These are phyloP conservation scores for Colletes gigas DNA, from an alignment of 1,140 invertebrate genomes.

Conservation along the genomic window DNA sequence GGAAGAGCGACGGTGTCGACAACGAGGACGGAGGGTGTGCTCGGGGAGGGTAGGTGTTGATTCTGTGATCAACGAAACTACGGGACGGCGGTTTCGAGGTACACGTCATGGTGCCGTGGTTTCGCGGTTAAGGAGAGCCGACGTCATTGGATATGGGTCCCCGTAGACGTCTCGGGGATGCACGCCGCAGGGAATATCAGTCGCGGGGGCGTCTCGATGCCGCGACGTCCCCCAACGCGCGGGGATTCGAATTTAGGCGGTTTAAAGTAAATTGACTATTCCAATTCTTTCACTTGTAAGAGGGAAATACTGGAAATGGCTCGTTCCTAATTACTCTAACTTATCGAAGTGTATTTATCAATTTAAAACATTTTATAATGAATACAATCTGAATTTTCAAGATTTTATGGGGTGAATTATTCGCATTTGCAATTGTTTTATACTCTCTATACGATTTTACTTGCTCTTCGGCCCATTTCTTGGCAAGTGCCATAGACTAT, in stretches of 20 bases:
- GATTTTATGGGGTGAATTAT: too few relatives aligned
- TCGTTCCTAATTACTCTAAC: too few relatives aligned
- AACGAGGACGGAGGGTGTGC: neutral
- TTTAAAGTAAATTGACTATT: neutral
- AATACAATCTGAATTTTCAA: too few relatives aligned
- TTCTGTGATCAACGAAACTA: conserved; percentile 64
- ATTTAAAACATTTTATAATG: too few relatives aligned
- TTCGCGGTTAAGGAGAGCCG: conserved; percentile 59
- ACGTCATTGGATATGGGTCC: conserved; percentile 51
- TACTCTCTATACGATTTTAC: too few relatives aligned
- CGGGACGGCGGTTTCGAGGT: conserved; percentile 55
- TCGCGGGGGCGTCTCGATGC: neutral
- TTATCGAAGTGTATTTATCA: neutral
- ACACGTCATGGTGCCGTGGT: conserved; percentile 50
- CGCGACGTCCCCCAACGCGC: neutral
- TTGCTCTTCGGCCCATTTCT: too few relatives aligned
- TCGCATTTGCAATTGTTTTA: too few relatives aligned
- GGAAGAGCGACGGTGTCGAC: conserved; percentile 11
- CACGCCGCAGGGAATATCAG: neutral
- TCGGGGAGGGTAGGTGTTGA: conserved; percentile 54
- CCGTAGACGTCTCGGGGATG: conserved; percentile 7
- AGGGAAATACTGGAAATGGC: neutral
- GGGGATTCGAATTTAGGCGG: neutral
- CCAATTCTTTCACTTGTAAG: too few relatives aligned
- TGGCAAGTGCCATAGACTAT: too few relatives aligned